A percentile compares a stretch with the other conserved stretches of the same genome.
Conservation (phyloP, 2,888 invertebrate genomes). For the Pterostichus madidus region DNA sequence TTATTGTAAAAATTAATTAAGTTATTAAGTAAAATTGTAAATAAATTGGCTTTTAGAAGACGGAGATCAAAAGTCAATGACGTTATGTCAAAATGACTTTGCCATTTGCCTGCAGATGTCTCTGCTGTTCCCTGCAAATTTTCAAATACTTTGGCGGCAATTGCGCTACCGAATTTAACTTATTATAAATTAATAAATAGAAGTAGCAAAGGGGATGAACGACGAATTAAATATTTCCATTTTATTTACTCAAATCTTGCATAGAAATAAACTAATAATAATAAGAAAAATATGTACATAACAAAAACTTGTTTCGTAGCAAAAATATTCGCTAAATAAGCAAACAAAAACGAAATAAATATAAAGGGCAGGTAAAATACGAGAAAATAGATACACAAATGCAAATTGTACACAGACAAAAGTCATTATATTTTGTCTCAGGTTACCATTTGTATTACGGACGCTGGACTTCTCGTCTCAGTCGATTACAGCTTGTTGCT, state of each 20-base stretch:
- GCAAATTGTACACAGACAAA: constrained; percentile 68
- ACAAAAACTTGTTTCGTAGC: constrained; percentile 29
- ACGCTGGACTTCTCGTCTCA: constrained; percentile 65
- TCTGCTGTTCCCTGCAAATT: not conserved
- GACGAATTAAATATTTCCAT: constrained; percentile 8
- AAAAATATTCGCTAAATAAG: constrained; percentile 28
- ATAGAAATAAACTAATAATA: constrained; percentile 10
- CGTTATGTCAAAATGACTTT: not conserved
- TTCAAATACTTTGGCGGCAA: not conserved
- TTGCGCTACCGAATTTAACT: not conserved
- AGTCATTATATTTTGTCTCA: constrained; percentile 69
- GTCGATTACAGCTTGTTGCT: constrained; percentile 66
- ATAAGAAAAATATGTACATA: constrained; percentile 51
- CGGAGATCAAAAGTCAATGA: constrained; percentile 26
- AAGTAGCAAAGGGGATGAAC: not conserved
- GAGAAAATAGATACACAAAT: constrained; percentile 55
- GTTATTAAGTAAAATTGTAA: not conserved
- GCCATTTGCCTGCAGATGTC: not conserved
- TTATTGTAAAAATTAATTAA: constrained; percentile 64
- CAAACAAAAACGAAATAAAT: constrained; percentile 47
- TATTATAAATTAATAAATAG: not conserved
- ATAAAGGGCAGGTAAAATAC: constrained; percentile 19
- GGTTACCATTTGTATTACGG: constrained; percentile 68
- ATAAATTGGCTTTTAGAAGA: not conserved
- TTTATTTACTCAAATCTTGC: constrained; percentile 42